Percentiles rank a stretch among this genome's conserved stretches.
These are phyloP conservation scores for Hyperoplus immaculatus DNA, from an alignment of 2,797 vertebrate species.

Conservation along the genomic window DNA sequence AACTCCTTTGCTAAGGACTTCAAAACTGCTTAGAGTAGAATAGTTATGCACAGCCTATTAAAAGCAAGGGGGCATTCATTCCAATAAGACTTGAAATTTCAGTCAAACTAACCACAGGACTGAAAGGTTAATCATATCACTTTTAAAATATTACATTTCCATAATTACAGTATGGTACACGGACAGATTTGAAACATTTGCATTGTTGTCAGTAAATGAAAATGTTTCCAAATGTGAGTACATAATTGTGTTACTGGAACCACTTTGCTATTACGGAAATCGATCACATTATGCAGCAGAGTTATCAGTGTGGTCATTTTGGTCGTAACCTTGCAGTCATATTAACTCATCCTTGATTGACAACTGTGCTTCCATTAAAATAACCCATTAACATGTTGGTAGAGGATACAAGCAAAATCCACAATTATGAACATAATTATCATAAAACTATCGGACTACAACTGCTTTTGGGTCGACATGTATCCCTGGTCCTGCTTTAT, in stretches of 20 bases:
- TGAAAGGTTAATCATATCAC: slow-evolving; percentile 28
- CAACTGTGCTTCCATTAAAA: slow-evolving; percentile 1
- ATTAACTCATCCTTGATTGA: slow-evolving; percentile 8
- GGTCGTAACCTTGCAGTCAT: slow-evolving; percentile 6
- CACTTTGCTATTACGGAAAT: not conserved
- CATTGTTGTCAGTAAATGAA: slow-evolving; percentile 21
- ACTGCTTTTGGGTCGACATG: slow-evolving; percentile 18
- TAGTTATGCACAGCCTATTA: slow-evolving; percentile 16
- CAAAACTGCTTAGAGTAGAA: slow-evolving; percentile 21
- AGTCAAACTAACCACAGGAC: slow-evolving; percentile 24
- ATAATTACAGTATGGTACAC: not conserved
- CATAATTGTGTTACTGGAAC: slow-evolving; percentile 21
- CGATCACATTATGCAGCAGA: slow-evolving; percentile 4
- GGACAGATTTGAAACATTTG: slow-evolving; percentile 15
- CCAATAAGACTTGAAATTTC: slow-evolving; percentile 20
- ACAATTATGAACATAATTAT: slow-evolving; percentile 1
- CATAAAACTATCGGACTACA: slow-evolving; percentile 20
- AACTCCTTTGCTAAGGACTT: slow-evolving; percentile 1
- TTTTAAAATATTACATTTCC: slow-evolving; percentile 22
- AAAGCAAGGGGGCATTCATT: slow-evolving; percentile 23
- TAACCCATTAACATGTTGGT: not conserved
- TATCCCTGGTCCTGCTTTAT: slow-evolving; percentile 45
- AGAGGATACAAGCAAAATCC: slow-evolving; percentile 10
- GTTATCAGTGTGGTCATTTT: not conserved
- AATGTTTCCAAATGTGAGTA: not conserved